These are phyloP conservation scores for Drosophila vallismaia DNA, from an alignment of 2,888 invertebrate species.

Conservation along the genomic window DNA sequence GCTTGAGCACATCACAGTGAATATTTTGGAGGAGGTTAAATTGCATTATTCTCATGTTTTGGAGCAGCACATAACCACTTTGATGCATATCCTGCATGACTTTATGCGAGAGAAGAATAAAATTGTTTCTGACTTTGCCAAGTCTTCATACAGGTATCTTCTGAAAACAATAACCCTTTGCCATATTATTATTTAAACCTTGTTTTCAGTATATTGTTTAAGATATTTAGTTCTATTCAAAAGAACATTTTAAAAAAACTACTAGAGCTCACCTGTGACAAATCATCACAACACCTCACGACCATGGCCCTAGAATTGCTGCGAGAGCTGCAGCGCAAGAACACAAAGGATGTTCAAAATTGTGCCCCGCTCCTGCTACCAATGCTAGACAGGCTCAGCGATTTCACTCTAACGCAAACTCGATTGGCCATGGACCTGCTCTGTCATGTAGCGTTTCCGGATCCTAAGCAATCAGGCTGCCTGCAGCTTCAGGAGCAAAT, in stretches of 20 bases:
- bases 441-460: constrained; percentile 89
- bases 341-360: constrained; percentile 80
- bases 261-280: constrained; percentile 80
- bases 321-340: constrained; percentile 77
- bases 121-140: constrained; percentile 86
- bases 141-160: constrained; percentile 85
- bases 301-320: constrained; percentile 79
- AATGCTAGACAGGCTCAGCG: constrained; percentile 90
- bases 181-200: fast-evolving
- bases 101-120: constrained; percentile 85
- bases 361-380: constrained; percentile 83
- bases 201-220: constrained; percentile 76
- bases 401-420: constrained; percentile 89
- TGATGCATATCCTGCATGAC: constrained; percentile 86
- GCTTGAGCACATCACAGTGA: constrained; percentile 86
- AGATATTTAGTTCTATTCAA: constrained; percentile 78
- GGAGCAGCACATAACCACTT: constrained; percentile 85
- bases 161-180: not conserved
- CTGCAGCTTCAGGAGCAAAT: constrained; percentile 92
- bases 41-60: constrained; percentile 85
- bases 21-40: constrained; percentile 86
- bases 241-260: constrained; percentile 80
- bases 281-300: constrained; percentile 75
- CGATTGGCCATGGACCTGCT: constrained; percentile 91
- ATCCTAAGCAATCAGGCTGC: constrained; percentile 84